These are phyloP conservation scores for Pterostichus madidus DNA, from an alignment of 2,888 invertebrate species.

Conservation along the genomic window DNA sequence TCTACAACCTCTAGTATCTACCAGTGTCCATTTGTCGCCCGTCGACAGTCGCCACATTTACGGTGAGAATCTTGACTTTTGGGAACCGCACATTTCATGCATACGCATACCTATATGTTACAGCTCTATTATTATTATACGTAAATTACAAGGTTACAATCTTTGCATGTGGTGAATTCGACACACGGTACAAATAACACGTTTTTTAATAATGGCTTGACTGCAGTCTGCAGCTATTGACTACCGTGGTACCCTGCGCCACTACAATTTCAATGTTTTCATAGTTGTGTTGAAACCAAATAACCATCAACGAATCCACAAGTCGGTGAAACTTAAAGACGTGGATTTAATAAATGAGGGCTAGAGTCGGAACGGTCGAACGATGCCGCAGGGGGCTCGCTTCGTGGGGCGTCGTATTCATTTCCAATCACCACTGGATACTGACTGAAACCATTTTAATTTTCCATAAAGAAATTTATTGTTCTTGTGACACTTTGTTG, in stretches of 20 bases:
- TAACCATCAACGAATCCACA: conserved; percentile 45
- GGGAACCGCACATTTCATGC: conserved; percentile 24
- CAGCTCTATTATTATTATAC: conserved; percentile 63
- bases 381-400: conserved; percentile 74
- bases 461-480: conserved; percentile 76
- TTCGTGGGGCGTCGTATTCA: conserved; percentile 76
- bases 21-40: conserved; percentile 8
- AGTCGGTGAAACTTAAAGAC: conserved; percentile 56
- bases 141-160: conserved; percentile 65
- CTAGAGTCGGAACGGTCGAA: conserved; percentile 65
- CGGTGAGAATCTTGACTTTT: too few relatives aligned
- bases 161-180: conserved; percentile 66
- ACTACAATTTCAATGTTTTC: not conserved
- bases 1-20: conserved; percentile 12
- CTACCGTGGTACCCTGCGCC: conserved; percentile 14
- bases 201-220: conserved; percentile 63
- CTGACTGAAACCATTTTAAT: conserved; percentile 76
- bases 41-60: too few relatives aligned
- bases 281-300: not conserved
- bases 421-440: conserved; percentile 78
- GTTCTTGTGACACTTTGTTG: conserved; percentile 73
- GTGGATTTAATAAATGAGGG: conserved; percentile 62
- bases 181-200: conserved; percentile 62
- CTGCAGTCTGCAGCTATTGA: not conserved
- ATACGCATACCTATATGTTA: conserved; percentile 43